Percentiles rank a stretch among this genome's conserved stretches.
phyloP scores from a whole-genome alignment of 2,797 vertebrate genomes.

The Enteromius trimaculatus region DNA sequence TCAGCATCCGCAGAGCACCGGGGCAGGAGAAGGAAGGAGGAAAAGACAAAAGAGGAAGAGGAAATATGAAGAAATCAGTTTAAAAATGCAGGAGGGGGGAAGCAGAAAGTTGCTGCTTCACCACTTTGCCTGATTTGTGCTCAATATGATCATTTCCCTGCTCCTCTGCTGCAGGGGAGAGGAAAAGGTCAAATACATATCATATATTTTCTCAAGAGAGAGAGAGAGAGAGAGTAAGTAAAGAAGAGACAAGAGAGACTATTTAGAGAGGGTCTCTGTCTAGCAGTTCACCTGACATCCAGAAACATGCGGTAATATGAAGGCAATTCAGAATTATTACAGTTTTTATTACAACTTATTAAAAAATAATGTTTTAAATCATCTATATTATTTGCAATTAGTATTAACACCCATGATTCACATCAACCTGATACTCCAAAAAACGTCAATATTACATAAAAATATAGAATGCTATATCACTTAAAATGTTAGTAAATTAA shows the following conservation, averaged over 20 bases:
- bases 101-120: conserved; percentile 71
- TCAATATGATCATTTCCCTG: conserved; percentile 69
- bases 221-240: not conserved
- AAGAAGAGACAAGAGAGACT: not conserved
- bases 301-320: conserved; percentile 8
- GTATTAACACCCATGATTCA: not conserved
- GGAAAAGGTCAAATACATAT: conserved; percentile 43
- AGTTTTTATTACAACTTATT: not conserved
- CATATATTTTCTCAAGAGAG: conserved; percentile 39
- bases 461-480: not conserved
- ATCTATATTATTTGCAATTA: not conserved
- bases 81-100: conserved; percentile 54
- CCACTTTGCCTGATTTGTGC: conserved; percentile 71
- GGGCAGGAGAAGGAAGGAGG: conserved; percentile 1
- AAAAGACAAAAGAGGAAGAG: conserved; percentile 12
- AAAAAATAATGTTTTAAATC: not conserved
- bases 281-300: not conserved
- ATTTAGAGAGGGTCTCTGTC: not conserved
- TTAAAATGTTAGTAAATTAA: not conserved
- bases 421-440: not conserved
- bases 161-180: conserved; percentile 42
- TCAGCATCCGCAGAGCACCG: conserved; percentile 44
- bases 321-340: not conserved
- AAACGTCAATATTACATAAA: not conserved
- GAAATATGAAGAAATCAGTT: conserved; percentile 34